Conservation (phyloP, 2,797 vertebrate species). For the Prunella strophiata region DNA sequence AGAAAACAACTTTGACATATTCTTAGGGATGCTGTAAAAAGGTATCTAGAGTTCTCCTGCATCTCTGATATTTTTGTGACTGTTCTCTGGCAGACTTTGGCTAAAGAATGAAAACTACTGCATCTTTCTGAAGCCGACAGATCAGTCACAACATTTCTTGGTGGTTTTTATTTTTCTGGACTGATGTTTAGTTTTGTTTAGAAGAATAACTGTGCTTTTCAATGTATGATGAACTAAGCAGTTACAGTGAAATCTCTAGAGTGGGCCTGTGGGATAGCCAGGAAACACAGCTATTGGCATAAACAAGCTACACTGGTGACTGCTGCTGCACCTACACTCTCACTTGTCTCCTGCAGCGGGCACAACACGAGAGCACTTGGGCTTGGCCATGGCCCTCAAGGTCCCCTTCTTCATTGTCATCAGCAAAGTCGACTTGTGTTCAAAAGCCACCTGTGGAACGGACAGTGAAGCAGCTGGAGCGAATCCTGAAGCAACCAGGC, state of each 20-base stretch:
- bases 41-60: background rate
- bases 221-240: background rate
- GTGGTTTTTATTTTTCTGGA: background rate
- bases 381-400: conserved; percentile 95
- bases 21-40: background rate
- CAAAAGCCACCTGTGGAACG: conserved; percentile 88
- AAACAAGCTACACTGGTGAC: background rate
- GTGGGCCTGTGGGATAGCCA: background rate
- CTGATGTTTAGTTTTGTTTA: background rate
- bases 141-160: background rate
- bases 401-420: conserved; percentile 96
- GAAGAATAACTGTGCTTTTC: background rate
- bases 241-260: background rate
- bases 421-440: conserved; percentile 94
- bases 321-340: background rate
- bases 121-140: background rate
- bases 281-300: background rate
- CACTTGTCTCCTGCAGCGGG: conserved; percentile 81
- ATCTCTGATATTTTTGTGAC: background rate
- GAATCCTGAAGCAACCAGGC: conserved; percentile 93
- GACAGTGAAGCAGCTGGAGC: conserved; percentile 92
- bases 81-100: background rate
- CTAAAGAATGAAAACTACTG: background rate
- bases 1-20: background rate
- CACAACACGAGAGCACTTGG: conserved; percentile 95